Evolutionary conservation across 2,888 invertebrate genomes (phyloP), one percentile per base, ranked within the genome.

Genomic region (Coelinius sp.): DNA sequence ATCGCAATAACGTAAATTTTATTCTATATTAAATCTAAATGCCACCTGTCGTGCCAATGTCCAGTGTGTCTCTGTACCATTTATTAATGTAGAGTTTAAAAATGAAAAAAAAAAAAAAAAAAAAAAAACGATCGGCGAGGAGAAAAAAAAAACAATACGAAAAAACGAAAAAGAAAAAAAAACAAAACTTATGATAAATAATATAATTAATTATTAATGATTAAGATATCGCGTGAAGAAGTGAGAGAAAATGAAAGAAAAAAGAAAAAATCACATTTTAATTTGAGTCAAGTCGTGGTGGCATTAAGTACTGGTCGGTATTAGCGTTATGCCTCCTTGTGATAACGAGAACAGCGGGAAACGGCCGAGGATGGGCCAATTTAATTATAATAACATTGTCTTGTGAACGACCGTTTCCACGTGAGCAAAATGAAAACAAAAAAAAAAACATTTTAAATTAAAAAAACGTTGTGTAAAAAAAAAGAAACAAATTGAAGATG

Each of bases 1-100:
- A 87, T 87, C 87, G 87, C 87, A 87, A 87, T 87, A 87, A 87
- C 87, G 86, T 87, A 87, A 87, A 87, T 86, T 87, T 87, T 87
- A 87, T 87, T 87, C 85, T 87, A 86, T 86, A 86, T 87, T 87
- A 87, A 87, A 87, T 86, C 85, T 87, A 86, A 86, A 87, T 86
- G 87, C 87, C 87, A 87, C 87, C 87, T 86, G 87, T 87, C 87
- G 87, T 87, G 87, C 87, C 87, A 87, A 87, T 87, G 87, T 87
- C 87, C 86, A 87, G 86, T 86, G 86, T 87, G 86, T 87, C 86
- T 86, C 87, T 87, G 86, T 86, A 87, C 84, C 86, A 85, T 84
- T 87, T 86, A 86, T 83, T 86, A 86, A 81, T 83, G 81, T 87
- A 87, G 86, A 84, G 79, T 85, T 86, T 84, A 84, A 85, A 56